Evolutionary conservation across 2,113 vertebrate species (phyloP), one percentile per base, ranked within the genome.

Genomic region (Otus sunia): DNA sequence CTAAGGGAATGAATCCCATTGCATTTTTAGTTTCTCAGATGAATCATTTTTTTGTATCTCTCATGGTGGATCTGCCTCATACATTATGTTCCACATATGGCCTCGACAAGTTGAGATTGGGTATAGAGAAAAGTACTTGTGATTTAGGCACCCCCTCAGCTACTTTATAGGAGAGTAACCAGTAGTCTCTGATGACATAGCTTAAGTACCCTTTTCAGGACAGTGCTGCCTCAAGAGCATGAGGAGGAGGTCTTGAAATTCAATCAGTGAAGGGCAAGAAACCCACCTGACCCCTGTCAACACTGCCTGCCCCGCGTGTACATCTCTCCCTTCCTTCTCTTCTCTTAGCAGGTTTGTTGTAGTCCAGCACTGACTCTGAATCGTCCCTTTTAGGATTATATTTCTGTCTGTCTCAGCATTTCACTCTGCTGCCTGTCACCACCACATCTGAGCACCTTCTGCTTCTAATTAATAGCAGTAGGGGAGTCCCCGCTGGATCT

Each of bases 11-110:
- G 86, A 96, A 88, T 94, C 93, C 92, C 69, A 58, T 60, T 91
- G 93, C 92, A 94, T 93, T 96, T 96, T 93, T 89, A 96, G 88
- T 87, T 96, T 84, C 94, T 97, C 89, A 64, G 88, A 96, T 96
- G 88, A 97, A 92, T 96, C 49, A 83, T 60, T 93, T 96, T 96
- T 93, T 86, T 91, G 39, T 86, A 14, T 74, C 45, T 90, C 78
- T 77, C 50, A 6, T 62, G 43, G 91, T 87, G 77, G 62, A 76
- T 66, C 73, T 82, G 58, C 45, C 73, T 97, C 77, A 39, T 94
- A 67, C 67, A 11, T 90, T 94, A 79, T 94, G 94, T 95, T 93
- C 82, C 73, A 73, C 23, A 21, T 50, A 56, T 15, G 25, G 73
- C 73, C 69, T 95, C 0, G 0, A 41, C 47, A 88, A 37, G 50